Evolutionary conservation across 2,113 vertebrate species (phyloP), one percentile per base, ranked within the genome.

Genomic region (Struthio camelus): DNA sequence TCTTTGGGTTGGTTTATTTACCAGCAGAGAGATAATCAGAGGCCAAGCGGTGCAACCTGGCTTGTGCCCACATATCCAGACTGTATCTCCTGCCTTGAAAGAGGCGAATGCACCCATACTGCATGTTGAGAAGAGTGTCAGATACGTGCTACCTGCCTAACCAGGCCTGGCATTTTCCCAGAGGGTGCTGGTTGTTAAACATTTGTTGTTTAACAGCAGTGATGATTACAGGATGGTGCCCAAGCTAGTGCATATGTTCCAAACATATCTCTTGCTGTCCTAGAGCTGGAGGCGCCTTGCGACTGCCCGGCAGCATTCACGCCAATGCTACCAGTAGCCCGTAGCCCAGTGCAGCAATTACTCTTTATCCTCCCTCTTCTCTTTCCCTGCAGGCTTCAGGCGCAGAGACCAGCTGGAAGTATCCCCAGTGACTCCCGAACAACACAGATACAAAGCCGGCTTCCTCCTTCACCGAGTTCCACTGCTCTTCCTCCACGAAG

Each of bases 341-440:
- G 1, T 11, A 72, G 13, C 16, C 27, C 28, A 44, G 40, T 83
- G 27, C 28, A 91, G 34, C 87, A 81, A 70, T 59, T 80, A 22
- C 11, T 14, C 6, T 89, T 95, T 38, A 69, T 80, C 14, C 9
- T 51, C 42, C 17, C 38, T 82, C 28, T 88, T 89, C 73, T 83
- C 67, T 96, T 50, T 88, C 19, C 85, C 51, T 94, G 36, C 97
- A 99, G 99, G 97, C 97, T 97, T 79, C 98, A 97, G 92, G 93
- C 96, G 44, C 97, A 98, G 87, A 98, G 97, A 95, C 24, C 96
- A 51, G 23, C 95, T 23, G 98, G 97, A 85, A 96, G 94, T 58
- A 46, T 75, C 64, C 64, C 96, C 9, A 69, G 27, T 0, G 98
- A 99, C 75, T 90, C 90, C 62, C 96, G 94, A 61, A 94, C 97